Base-by-base conservation (phyloP, 2,888 invertebrate species). In the Syrphus vitripennis region DNA sequence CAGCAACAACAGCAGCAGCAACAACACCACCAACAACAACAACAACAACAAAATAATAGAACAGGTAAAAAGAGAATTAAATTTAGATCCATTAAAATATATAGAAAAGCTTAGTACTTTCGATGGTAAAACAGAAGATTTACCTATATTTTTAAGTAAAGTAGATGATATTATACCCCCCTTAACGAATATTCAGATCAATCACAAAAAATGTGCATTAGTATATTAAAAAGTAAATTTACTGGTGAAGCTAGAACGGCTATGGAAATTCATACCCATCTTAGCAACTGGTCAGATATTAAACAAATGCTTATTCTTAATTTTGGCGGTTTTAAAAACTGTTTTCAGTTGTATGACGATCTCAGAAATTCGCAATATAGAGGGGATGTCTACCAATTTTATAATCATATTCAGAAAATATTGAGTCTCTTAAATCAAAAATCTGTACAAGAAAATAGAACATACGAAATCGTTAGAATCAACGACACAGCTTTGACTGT, bases 401-500 rank as follows among this genome's bases (percentile, higher is more conserved):
- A 42, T n/a, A 42, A 16, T 42, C n/a, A 42, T 42, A 42, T 42
- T 37, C 12, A 40, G 40, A 40, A 40, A 40, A 40, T 4, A 31
- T 31, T 31, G 3, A 31, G 31, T 31, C 0, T 31, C 31, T 31
- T 31, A 31, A 31, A 31, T 31, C 31, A 31, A 31, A 31, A 31
- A 31, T 31, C 31, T 31, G 31, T 31, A 31, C 31, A 31, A 31
- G 31, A n/a, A n/a, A n/a, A n/a, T n/a, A n/a, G n/a, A 34, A 34
- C 9, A 34, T 34, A 34, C 34, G 10, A 12, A 34, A 34, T 34
- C 10, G 10, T 10, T 9, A 34, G 34, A 34, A 34, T 9, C 34
- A 57, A 57, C 31, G 57, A 57, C 29, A 57, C 57, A 57, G 57
- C 34, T 57, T 57, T 57, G 34, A 19, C 29, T 34, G 34, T 57